Base-by-base conservation (phyloP, 2,888 invertebrate species). In the Lepidonotus clava region DNA sequence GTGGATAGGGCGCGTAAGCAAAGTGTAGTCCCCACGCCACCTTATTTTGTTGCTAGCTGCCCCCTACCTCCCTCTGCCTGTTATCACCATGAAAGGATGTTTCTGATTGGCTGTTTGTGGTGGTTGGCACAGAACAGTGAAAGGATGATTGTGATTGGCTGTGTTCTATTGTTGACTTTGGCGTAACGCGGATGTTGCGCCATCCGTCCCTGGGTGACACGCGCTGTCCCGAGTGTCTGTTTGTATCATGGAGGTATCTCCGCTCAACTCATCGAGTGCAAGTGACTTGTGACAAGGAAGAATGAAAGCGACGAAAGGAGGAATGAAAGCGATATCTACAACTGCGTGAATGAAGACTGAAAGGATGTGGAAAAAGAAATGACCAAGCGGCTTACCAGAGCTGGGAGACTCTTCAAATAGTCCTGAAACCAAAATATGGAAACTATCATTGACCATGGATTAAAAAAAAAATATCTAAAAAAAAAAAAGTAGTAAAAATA, bases 71-170 rank as follows among this genome's bases (percentile, higher is more conserved):
- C 67, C 67, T 32, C 67, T 67, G 2, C 67, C 67, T 32, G 67
- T 36, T n/a, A 67, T 67, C 76, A 76, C 24, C 76, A 76, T 76
- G 76, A 76, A 24, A 76, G 76, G 36, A 76, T 11, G 38, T 6
- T 76, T 76, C 36, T 76, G 76, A 76, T 76, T 36, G 76, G 76
- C 76, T 76, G 76, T 21, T 40, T 76, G 76, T 76, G 76, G 38
- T 76, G 40, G 76, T n/a, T n/a, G n/a, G n/a, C n/a, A 76, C 40
- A 40, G n/a, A 40, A 76, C 76, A 76, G 38, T 76, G 76, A 24
- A 40, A 76, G 76, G 76, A 76, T 76, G 76, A 40, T 76, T 76
- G 38, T 76, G 76, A 76, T 76, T 76, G 76, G 76, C 76, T 61
- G 61, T 2, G n/a, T n/a, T n/a, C n/a, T n/a, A n/a, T n/a, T 46